These are phyloP conservation scores for Ornithorhynchus anatinus DNA, from an alignment of 2,113 vertebrate genomes.

Conservation along the genomic window DNA sequence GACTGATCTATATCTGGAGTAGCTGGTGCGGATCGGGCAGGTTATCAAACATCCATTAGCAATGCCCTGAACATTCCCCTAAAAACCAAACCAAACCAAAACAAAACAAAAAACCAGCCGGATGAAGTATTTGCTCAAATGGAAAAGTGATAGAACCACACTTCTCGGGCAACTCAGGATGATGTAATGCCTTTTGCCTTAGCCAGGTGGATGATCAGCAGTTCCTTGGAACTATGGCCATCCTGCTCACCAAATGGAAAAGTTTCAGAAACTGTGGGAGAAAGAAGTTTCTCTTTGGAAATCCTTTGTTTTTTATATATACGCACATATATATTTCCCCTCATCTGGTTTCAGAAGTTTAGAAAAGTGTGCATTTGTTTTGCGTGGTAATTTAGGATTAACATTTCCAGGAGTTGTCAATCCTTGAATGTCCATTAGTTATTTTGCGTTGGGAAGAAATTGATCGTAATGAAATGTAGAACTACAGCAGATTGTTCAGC, in stretches of 20 bases:
- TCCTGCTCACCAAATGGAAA: not conserved
- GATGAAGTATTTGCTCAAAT: too few species aligned
- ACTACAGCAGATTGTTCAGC: not conserved
- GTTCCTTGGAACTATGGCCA: constrained; percentile 27
- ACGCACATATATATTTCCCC: not conserved
- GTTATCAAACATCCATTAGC: not conserved
- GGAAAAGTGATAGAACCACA: constrained; percentile 2
- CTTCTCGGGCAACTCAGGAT: constrained; percentile 38
- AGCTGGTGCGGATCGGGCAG: not conserved
- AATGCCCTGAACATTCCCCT: not conserved
- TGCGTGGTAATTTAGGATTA: not conserved
- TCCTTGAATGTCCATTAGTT: not conserved
- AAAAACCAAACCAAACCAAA: too few species aligned
- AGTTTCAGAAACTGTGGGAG: not conserved
- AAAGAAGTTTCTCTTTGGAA: not conserved
- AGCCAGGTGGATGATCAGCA: constrained; percentile 35
- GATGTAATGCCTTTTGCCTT: constrained; percentile 49
- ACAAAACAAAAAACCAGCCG: too few species aligned
- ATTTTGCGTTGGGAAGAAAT: constrained; percentile 5
- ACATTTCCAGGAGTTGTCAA: constrained; percentile 9
- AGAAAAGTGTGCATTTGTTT: not conserved
- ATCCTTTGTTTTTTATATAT: not conserved
- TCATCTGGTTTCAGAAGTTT: constrained; percentile 19
- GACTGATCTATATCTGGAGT: not conserved
- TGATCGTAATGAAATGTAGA: not conserved